phyloP scores from a whole-genome alignment of 2,888 invertebrate genomes.

The Dolichopus griseipennis region DNA sequence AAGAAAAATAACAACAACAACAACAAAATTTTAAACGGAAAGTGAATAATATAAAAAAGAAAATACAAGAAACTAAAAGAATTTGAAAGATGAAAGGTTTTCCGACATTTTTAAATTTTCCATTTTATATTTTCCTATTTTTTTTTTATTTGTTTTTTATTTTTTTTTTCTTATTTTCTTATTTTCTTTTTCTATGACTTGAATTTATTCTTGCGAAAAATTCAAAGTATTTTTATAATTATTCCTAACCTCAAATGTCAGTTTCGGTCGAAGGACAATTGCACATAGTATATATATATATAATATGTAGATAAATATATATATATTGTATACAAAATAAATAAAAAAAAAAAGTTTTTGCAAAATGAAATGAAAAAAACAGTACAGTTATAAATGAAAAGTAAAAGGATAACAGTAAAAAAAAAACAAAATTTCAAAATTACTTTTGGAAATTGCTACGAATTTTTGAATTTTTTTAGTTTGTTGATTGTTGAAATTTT shows the following conservation, averaged over 20 bases:
- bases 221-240: slow-evolving; percentile 4
- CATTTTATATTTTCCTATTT: no score
- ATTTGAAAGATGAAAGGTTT: neutral
- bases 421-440: neutral
- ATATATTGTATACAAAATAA: no score
- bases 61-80: no score
- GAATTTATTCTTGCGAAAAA: slow-evolving; percentile 6
- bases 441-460: neutral
- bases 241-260: slow-evolving; percentile 1
- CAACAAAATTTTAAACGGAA: neutral
- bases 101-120: neutral
- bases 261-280: slow-evolving; percentile 2
- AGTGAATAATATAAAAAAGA: no score
- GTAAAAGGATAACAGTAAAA: neutral
- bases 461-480: neutral
- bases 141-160: neutral
- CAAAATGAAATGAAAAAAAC: neutral
- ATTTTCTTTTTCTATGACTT: neutral
- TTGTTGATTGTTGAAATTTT: neutral
- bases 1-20: neutral
- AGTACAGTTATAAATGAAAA: neutral
- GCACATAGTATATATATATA: neutral
- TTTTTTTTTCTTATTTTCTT: neutral
- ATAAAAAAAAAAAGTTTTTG: neutral
- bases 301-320: no score